These are phyloP conservation scores for Caerostris darwini DNA, from an alignment of 1,140 invertebrate genomes.

Conservation along the genomic window DNA sequence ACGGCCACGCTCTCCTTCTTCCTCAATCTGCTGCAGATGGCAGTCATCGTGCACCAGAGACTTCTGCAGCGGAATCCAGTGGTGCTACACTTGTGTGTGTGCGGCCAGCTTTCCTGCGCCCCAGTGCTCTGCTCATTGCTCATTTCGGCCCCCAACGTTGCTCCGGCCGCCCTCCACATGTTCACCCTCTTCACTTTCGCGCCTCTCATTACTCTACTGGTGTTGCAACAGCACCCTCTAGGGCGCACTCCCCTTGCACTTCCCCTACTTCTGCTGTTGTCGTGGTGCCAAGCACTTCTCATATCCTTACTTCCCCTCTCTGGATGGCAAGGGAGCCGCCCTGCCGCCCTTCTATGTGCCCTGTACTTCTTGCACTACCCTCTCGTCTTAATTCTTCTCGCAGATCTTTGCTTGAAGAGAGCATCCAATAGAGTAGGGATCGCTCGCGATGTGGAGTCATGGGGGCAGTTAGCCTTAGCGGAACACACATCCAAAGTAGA, in stretches of 20 bases:
- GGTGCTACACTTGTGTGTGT: slow-evolving; percentile 49
- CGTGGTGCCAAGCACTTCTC: slow-evolving; percentile 67
- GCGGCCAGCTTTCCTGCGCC: slow-evolving; percentile 41
- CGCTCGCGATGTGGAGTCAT: background rate
- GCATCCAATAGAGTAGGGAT: slow-evolving; percentile 6
- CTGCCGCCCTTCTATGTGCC: slow-evolving; percentile 53
- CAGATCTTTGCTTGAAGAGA: slow-evolving; percentile 25
- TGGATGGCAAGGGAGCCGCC: slow-evolving; percentile 51
- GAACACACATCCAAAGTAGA: no score
- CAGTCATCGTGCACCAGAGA: slow-evolving; percentile 43
- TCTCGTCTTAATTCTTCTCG: slow-evolving; percentile 39
- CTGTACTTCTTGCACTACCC: slow-evolving; percentile 71
- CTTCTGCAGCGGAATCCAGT: slow-evolving; percentile 49
- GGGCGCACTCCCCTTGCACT: slow-evolving; percentile 18
- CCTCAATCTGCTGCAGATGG: slow-evolving; percentile 57
- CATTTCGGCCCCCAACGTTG: background rate
- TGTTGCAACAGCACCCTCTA: slow-evolving; percentile 52
- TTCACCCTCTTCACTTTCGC: slow-evolving; percentile 62
- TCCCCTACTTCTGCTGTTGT: slow-evolving; percentile 15
- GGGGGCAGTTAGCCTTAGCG: background rate
- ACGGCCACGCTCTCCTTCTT: slow-evolving; percentile 61
- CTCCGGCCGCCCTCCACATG: slow-evolving; percentile 52
- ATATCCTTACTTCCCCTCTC: slow-evolving; percentile 59
- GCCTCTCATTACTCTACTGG: slow-evolving; percentile 64
- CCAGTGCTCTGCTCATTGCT: background rate